Conservation (phyloP, 2,113 vertebrate genomes). For the Hippopotamus amphibius region DNA sequence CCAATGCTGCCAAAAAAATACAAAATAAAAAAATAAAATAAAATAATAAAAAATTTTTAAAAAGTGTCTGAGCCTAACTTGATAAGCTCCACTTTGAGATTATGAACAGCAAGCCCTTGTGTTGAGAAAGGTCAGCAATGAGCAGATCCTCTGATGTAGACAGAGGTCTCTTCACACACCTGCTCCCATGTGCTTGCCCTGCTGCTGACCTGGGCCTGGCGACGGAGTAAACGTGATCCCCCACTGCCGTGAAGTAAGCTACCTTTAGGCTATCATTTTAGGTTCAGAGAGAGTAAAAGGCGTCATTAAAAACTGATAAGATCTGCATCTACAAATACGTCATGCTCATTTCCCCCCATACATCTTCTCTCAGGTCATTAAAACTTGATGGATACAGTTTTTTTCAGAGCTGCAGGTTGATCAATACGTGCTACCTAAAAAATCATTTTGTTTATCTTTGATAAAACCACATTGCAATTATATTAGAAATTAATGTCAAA, state of each 20-base stretch:
- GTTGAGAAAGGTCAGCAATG: not conserved
- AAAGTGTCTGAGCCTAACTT: not conserved
- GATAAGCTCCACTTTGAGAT: not conserved
- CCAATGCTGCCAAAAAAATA: too few relatives aligned
- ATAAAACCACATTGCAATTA: not conserved
- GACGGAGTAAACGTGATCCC: rapidly evolving
- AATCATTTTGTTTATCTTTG: slow-evolving; percentile 50
- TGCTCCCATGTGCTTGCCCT: not conserved
- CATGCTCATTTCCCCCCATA: not conserved
- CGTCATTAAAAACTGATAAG: slow-evolving; percentile 29
- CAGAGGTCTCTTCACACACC: not conserved
- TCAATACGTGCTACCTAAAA: slow-evolving; percentile 40
- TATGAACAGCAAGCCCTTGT: not conserved
- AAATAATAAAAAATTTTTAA: too few relatives aligned
- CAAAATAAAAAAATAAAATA: too few relatives aligned
- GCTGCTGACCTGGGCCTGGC: not conserved
- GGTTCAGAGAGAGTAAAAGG: not conserved
- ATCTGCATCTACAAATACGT: slow-evolving; percentile 21
- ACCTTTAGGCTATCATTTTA: not conserved
- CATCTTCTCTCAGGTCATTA: slow-evolving; percentile 43
- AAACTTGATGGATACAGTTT: slow-evolving; percentile 1
- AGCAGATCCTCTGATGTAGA: not conserved
- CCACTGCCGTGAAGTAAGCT: not conserved
- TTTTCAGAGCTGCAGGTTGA: slow-evolving; percentile 14
- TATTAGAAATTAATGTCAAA: slow-evolving; percentile 34